Percentiles rank a stretch among this genome's conserved stretches.
Conservation (phyloP, 1,140 invertebrate genomes). For the Druon quercuslanigerum region DNA sequence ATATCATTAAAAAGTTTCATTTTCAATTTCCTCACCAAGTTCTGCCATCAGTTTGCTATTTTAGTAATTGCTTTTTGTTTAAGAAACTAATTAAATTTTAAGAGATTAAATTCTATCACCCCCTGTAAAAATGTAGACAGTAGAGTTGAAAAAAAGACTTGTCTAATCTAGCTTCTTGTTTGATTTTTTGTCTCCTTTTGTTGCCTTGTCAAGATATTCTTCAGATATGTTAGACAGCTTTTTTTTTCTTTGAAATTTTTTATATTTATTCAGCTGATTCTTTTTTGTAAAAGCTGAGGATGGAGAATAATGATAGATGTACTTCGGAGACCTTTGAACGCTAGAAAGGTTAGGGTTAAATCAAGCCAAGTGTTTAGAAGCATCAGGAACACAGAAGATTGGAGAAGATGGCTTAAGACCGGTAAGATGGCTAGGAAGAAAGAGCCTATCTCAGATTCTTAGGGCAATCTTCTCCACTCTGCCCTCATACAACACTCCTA, state of each 20-base stretch:
- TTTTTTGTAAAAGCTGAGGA: neutral
- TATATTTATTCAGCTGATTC: neutral
- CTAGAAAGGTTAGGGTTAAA: slow-evolving; percentile 56
- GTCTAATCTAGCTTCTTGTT: too few species aligned
- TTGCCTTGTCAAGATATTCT: too few species aligned
- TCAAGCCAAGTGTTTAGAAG: slow-evolving; percentile 65
- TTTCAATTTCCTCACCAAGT: too few species aligned
- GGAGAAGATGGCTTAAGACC: slow-evolving; percentile 51
- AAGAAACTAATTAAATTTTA: too few species aligned
- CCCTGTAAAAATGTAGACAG: too few species aligned
- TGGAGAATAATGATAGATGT: neutral
- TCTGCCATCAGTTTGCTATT: too few species aligned
- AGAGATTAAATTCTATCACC: too few species aligned
- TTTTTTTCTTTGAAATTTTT: neutral
- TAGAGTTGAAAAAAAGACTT: too few species aligned
- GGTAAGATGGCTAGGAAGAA: slow-evolving; percentile 22
- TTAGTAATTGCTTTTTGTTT: too few species aligned
- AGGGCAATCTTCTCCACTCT: neutral
- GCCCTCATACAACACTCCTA: neutral
- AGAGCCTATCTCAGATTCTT: slow-evolving; percentile 2
- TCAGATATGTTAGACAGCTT: too few species aligned
- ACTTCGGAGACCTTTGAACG: slow-evolving; percentile 33
- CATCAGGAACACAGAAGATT: slow-evolving; percentile 61
- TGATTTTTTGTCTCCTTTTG: too few species aligned
- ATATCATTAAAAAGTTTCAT: neutral